Conservation (phyloP, 2,113 vertebrate genomes). For the Salvelinus alpinus region DNA sequence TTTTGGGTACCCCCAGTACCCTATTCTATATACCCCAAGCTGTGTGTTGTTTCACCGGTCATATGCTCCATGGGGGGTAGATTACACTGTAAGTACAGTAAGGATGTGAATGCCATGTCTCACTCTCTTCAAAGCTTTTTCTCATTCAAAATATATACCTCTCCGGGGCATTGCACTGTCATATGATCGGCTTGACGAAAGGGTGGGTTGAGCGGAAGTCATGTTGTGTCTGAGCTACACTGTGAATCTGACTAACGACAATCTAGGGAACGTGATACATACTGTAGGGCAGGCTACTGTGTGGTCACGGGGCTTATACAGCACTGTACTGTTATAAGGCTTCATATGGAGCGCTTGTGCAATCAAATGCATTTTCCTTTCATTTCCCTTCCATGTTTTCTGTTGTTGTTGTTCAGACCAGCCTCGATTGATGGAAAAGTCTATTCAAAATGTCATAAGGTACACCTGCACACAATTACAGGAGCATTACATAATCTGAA, state of each 20-base stretch:
- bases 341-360: too few species aligned
- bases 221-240: constrained; percentile 5
- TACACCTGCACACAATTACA: background rate
- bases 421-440: background rate
- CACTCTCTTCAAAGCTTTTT: constrained; percentile 13
- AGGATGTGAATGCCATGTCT: constrained; percentile 38
- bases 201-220: constrained; percentile 1
- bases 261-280: too few species aligned
- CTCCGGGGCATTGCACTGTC: constrained; percentile 29
- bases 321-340: too few species aligned
- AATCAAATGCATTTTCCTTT: background rate
- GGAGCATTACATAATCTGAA: background rate
- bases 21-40: background rate
- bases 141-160: constrained; percentile 34
- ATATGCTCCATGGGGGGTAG: constrained; percentile 24
- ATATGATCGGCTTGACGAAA: background rate
- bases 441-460: background rate
- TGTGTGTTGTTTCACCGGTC: constrained; percentile 18
- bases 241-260: background rate
- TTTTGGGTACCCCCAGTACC: background rate
- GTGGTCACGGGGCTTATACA: too few species aligned
- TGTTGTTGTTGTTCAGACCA: background rate
- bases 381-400: background rate
- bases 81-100: constrained; percentile 31
- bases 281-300: too few species aligned